Conservation (phyloP, 2,797 vertebrate species). For the Ispidina lecontei region DNA sequence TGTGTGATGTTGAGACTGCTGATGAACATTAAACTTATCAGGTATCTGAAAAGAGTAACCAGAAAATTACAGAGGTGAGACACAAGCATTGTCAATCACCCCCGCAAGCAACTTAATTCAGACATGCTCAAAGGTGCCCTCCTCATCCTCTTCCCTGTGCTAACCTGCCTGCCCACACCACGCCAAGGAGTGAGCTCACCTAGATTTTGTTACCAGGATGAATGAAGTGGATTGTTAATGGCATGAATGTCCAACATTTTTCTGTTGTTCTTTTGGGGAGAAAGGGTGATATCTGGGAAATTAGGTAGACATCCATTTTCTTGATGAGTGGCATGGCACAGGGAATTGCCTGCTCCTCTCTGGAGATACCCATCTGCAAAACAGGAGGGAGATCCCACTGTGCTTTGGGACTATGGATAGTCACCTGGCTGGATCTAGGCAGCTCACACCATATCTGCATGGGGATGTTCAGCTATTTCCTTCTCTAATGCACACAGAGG, state of each 20-base stretch:
- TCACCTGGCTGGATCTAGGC: neutral
- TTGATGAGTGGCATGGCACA: neutral
- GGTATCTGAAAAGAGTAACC: neutral
- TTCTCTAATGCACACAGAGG: neutral
- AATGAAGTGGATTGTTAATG: neutral
- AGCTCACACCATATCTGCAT: rapidly evolving
- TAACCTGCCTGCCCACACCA: rapidly evolving
- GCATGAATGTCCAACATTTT: neutral
- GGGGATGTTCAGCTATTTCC: neutral
- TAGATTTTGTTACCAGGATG: neutral
- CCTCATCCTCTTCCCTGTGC: rapidly evolving
- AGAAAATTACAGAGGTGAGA: neutral
- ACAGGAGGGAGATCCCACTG: neutral
- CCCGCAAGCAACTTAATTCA: neutral
- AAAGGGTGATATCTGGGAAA: neutral
- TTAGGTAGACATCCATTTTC: neutral
- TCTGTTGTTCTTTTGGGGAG: neutral
- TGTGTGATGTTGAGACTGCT: neutral
- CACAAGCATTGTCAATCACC: neutral
- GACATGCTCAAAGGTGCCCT: neutral
- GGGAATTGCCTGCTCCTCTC: neutral
- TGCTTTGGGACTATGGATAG: neutral
- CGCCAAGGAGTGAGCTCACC: rapidly evolving
- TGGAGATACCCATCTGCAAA: neutral
- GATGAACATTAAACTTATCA: neutral